Base-by-base conservation (phyloP, 2,113 vertebrate species). In the Balaenoptera acutorostrata region DNA sequence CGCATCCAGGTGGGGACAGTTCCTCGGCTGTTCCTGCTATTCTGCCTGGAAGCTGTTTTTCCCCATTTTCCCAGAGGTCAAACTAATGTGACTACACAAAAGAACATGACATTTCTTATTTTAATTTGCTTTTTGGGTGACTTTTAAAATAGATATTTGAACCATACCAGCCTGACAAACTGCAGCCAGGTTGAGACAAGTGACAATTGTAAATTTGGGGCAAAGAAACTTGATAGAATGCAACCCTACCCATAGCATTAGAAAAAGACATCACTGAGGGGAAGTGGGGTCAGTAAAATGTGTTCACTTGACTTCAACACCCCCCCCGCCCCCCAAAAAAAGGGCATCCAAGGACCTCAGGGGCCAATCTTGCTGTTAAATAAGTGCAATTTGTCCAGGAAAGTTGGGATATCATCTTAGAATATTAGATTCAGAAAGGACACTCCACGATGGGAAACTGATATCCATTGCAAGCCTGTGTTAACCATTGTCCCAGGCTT, bases 121-220 rank as follows among this genome's bases (percentile, higher is more conserved):
- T 93, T 93, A 41, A 64, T 96, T 96, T 96, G 96, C 61, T 97
- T 92, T 88, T 20, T 6, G 87, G 64, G 52, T 90, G 85, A 91
- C 88, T 87, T 97, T 89, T 88, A 64, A 95, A 93, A 95, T 88
- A 96, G 87, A 52, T 71, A 72, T 81, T 84, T 97, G 85, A 88
- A 64, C 49, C 71, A 86, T 86, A 93, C 15, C 27, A 39, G 14
- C 57, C 68, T 69, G 89, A 80, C 55, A 92, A 44, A 44, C n/a
- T 59, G 7, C 27, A 91, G 75, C 83, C 61, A 61, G n/a, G 80
- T 87, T 80, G 74, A 95, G 57, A 36, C 10, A 52, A 64, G 68
- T 4, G n/a, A 87, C 9, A 9, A 17, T 17, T 71, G 1, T 74
- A 49, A 41, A 31, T 71, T n/a, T 3, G 9, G 61, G 69, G 31